Base-by-base conservation (phyloP, 2,113 vertebrate genomes). In the Asarcornis scutulata region DNA sequence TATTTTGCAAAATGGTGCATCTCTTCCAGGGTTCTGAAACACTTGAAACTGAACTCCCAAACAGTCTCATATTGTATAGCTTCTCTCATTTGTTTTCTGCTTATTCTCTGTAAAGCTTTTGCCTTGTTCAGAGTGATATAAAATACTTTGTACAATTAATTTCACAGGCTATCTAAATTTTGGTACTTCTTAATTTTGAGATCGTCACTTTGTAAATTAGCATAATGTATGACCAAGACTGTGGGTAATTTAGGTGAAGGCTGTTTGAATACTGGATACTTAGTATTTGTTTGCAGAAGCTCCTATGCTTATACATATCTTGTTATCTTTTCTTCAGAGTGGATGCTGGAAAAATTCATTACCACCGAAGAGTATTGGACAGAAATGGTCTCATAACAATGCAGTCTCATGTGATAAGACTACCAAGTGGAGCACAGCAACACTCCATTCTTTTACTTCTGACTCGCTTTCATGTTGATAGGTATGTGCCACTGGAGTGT, bases 281-380 rank as follows among this genome's bases (percentile, higher is more conserved):
- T 44, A 40, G 25, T 52, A 38, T 38, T 58, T 32, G 14, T 36
- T 84, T 73, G 40, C 55, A 69, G 22, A 69, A 75, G 25, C 66
- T 59, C 18, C 36, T 34, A 0, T 34, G 48, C n/a, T 58, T 69
- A 2, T 42, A 23, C n/a, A 14, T 79, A 5, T 9, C 27, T 92
- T 91, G 26, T 59, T 46, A 44, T 83, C 18, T 91, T 63, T 80
- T 73, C 38, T 76, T 67, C 63, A 99, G 99, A 94, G 98, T 98
- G 8, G 99, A 99, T 56, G 98, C 99, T 32, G 98, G 99, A 17
- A 99, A 99, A 97, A 95, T 99, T 66, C 99, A 99, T 96, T 99
- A 99, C 95, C 97, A 99, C 87, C 98, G 99, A 82, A 98, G 98
- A 85, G 98, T 98, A 7, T 46, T 99, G 77, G 98, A 99, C 96